These are phyloP conservation scores for Hyperopisus bebe DNA, from an alignment of 2,113 vertebrate genomes.

Conservation along the genomic window DNA sequence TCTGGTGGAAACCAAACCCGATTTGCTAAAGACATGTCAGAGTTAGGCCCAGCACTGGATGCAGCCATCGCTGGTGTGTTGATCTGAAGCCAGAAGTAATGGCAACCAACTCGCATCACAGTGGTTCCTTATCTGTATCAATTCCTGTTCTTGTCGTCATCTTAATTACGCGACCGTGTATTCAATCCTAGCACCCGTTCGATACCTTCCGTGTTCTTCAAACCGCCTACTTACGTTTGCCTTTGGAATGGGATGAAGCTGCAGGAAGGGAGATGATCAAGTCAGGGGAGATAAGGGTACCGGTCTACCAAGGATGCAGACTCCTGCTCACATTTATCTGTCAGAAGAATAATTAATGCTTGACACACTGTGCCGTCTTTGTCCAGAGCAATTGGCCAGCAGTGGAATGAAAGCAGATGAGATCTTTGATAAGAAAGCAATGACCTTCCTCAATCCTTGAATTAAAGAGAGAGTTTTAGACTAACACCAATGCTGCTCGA, in stretches of 20 bases:
- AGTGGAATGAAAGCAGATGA: not conserved
- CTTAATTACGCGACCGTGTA: not conserved
- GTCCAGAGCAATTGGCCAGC: not conserved
- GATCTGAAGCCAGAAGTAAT: not conserved
- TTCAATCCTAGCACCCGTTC: not conserved
- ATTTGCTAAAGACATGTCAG: not conserved
- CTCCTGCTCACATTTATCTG: not conserved
- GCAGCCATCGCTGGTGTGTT: not conserved
- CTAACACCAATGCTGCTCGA: not conserved
- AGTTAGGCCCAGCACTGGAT: not conserved
- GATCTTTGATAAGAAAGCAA: not conserved
- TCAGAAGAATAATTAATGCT: constrained; percentile 8
- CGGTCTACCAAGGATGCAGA: not conserved
- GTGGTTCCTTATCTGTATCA: not conserved
- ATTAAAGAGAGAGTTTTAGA: not conserved
- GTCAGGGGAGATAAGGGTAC: not conserved
- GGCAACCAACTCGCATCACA: not conserved
- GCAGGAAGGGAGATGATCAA: not conserved
- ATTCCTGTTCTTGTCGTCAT: not conserved
- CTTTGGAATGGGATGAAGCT: not conserved
- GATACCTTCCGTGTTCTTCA: not conserved
- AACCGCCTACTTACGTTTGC: not conserved
- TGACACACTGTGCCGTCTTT: not conserved
- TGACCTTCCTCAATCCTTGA: not conserved
- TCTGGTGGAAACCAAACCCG: not conserved